Base-by-base conservation (phyloP, 2,797 vertebrate genomes). In the Tinamus major region DNA sequence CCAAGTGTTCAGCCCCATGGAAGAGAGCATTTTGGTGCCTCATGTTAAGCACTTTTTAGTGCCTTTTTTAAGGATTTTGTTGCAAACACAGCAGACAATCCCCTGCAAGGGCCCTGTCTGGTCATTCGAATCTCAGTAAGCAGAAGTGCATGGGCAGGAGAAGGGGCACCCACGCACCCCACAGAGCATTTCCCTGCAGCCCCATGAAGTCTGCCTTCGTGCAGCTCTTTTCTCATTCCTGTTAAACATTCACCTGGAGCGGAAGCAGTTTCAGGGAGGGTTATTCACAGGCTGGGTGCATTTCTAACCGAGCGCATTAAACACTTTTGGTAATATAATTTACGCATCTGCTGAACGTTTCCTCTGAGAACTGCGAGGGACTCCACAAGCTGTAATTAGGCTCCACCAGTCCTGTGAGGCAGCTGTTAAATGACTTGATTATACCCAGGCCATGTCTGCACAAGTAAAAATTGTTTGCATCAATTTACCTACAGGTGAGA, bases 341-440 rank as follows among this genome's bases (percentile, higher is more conserved):
- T 84, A 89, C 49, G 44, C 18, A 2, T 0, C 18, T 55, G 48
- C 80, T 27, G 63, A 79, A 58, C 26, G 17, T 85, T 49, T 76
- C 65, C 56, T 92, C 42, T 85, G 61, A 91, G 77, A 84, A 81
- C 44, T 31, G 62, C 14, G 16, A 89, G 51, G 20, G 70, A 42
- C 31, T 86, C 91, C 31, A 77, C 20, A 35, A 67, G 21, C 17
- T 46, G 79, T 85, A 87, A 83, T 72, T 77, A 92, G 94, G 63
- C 41, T 14, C 79, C 37, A 27, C 35, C 39, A 41, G 0, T 31
- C 77, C 48, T 39, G 10, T 42, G 62, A 92, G 74, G 44, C 8
- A 49, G 37, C 91, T 79, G 13, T 56, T 65, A 61, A 61, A 11
- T 11, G n/a, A 68, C 51, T 88, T 2, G 1, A 63, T 68, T 79